A percentile compares a stretch with the other conserved stretches of the same genome.
Evolutionary conservation across 2,888 invertebrate genomes (phyloP).

Genomic region (Pherbina coryleti): DNA sequence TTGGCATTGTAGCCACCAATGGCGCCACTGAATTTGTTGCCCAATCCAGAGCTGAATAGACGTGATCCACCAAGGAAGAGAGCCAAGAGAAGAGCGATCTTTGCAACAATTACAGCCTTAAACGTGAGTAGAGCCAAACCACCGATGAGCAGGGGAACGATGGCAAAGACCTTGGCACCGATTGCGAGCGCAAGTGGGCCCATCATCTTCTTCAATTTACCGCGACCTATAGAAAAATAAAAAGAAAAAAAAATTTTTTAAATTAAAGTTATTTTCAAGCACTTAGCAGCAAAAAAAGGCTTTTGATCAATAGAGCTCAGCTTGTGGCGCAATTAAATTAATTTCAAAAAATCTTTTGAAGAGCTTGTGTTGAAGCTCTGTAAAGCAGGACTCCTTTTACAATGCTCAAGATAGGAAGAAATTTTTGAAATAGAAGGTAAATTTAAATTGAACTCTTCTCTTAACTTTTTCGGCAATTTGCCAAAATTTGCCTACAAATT

Average conservation of each 20-base stretch:
- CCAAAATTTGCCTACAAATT: no score
- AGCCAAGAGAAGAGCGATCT: conserved; percentile 82
- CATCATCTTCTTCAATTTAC: conserved; percentile 81
- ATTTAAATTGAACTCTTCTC: no score
- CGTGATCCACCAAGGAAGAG: conserved; percentile 79
- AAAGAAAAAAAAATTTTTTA: background rate
- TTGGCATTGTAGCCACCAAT: conserved; percentile 56
- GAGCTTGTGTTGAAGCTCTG: no score
- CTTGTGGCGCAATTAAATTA: no score
- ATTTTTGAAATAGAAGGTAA: no score
- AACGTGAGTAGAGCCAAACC: conserved; percentile 80
- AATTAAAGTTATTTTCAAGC: background rate
- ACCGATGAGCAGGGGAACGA: conserved; percentile 79
- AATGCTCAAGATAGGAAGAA: no score
- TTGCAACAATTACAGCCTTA: conserved; percentile 83
- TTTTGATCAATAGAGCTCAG: no score
- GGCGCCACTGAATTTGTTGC: conserved; percentile 62
- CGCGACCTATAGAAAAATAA: conserved; percentile 74
- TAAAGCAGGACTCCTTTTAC: no score
- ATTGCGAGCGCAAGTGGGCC: conserved; percentile 78
- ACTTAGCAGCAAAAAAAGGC: no score
- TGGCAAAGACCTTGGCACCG: conserved; percentile 79
- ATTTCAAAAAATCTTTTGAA: no score
- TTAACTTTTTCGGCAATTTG: no score
- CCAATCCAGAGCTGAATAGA: conserved; percentile 74